Percentiles rank a stretch among this genome's conserved stretches.
phyloP scores from a whole-genome alignment of 2,113 vertebrate species.

The Corydoras maculifer region DNA sequence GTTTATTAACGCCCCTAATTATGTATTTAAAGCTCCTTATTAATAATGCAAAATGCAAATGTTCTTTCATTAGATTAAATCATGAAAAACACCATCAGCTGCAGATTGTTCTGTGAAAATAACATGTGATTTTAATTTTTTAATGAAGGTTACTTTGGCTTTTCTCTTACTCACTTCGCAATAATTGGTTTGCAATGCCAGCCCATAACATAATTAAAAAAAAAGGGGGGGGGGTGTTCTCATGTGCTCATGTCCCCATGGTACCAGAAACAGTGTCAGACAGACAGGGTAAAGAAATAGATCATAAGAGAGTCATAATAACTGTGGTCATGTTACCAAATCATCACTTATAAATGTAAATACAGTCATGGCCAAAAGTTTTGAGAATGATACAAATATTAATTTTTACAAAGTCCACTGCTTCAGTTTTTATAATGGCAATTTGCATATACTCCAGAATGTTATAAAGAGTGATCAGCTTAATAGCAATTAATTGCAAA shows the following conservation, averaged over 20 bases:
- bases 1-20: slow-evolving; percentile 68
- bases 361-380: slow-evolving; percentile 29
- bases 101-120: slow-evolving; percentile 61
- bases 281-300: slow-evolving; percentile 30
- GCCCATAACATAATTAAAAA: slow-evolving; percentile 55
- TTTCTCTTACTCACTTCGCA: slow-evolving; percentile 44
- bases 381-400: too few species aligned
- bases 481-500: too few species aligned
- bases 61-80: slow-evolving; percentile 63
- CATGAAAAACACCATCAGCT: slow-evolving; percentile 61
- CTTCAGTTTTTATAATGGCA: too few species aligned
- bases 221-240: too few species aligned
- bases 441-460: too few species aligned
- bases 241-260: not conserved
- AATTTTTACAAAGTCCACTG: too few species aligned
- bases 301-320: slow-evolving; percentile 1
- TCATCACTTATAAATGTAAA: slow-evolving; percentile 32
- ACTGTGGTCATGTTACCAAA: slow-evolving; percentile 30
- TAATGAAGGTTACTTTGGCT: slow-evolving; percentile 57
- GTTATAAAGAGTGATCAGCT: too few species aligned
- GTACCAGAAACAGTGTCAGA: not conserved
- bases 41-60: slow-evolving; percentile 63
- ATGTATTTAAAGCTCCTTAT: slow-evolving; percentile 67
- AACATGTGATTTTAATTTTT: slow-evolving; percentile 59
- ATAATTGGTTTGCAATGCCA: slow-evolving; percentile 71